Evolutionary conservation across 2,888 invertebrate species (phyloP), one percentile per base, ranked within the genome.

Genomic region (Ophioninae sp.): DNA sequence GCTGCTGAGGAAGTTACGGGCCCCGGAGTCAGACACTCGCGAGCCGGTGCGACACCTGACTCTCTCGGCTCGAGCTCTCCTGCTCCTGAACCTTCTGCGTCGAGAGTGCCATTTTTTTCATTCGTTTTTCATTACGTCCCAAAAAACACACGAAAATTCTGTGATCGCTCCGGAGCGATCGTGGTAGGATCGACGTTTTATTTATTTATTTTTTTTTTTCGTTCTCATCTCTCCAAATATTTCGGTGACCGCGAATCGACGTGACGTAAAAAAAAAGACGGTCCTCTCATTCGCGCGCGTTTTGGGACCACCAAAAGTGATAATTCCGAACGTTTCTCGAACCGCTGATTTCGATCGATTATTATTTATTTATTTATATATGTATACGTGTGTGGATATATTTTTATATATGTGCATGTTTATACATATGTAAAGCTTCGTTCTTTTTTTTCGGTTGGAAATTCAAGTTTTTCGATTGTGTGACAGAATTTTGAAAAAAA

Each of bases 1-100:
- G 13, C 44, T 13, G 8, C 86, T 76, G 74, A 82, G 77, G 85
- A 83, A 37, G 80, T 75, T 37, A 62, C 68, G 65, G 86, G 83
- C 80, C 94, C 94, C 84, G 68, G 80, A 83, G 69, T 59, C 64
- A 74, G 68, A 79, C 73, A 79, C 72, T 83, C 76, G 84, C 70
- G 76, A 83, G 74, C 73, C 77, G 44, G 74, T 44, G 64, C 82
- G 69, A 79, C 84, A 79, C 82, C 79, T 86, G 83, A 81, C 82
- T 73, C 83, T 85, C 44, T 44, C 44, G 44, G 81, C 86, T 80
- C 75, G 72, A 79, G 74, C 68, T 79, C 81, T 81, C 81, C 67
- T 76, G 62, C 80, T 62, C 74, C 82, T 85, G 68, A 44, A 13
- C 44, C 44, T 44, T 13, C 44, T 44, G 13, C 44, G 13, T 44